Base-by-base conservation (phyloP, 2,888 invertebrate species). In the Mythimna ferrago region DNA sequence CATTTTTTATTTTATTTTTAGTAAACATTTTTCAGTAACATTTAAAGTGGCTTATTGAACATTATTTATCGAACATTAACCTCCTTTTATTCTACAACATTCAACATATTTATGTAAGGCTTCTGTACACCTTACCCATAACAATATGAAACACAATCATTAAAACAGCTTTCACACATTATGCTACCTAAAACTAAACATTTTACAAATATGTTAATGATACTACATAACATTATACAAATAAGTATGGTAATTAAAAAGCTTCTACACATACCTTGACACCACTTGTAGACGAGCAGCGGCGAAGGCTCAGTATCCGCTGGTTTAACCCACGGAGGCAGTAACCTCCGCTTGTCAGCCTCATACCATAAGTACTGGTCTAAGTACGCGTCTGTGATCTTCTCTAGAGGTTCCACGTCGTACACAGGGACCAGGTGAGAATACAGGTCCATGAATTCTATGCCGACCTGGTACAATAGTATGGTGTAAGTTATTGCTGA, bases 351-450 rank as follows among this genome's bases (percentile, higher is more conserved):
- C 91, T 99, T 99, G 94, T 99, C 99, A 0, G 99, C 99, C 94
- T 99, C 99, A 91, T 99, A 99, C 99, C 99, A 99, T 66, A 99
- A 96, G 94, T 99, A 99, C 94, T 99, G 99, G 96, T 99, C 99
- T 72, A 99, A 96, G 94, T 99, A 99, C 0, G 99, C 99, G 92
- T 99, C 99, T 0, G 99, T 99, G 80, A 99, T 99, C 96, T 99
- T 99, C 94, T 99, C 99, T 71, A 99, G 95, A 0, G 99, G 99
- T 90, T 99, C 99, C 58, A 99, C 99, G 92, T 99, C 99, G 92
- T 99, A 99, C 0, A 99, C 99, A 0, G 99, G 99, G 80, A 99
- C 99, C 79, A 99, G 95, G 91, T 99, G 99, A 76, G 99, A 99
- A 96, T 99, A 99, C 71, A 99, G 97, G 93, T 99, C 99, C 99